phyloP scores from a whole-genome alignment of 2,888 invertebrate species.

The Stomorhina lunata region DNA sequence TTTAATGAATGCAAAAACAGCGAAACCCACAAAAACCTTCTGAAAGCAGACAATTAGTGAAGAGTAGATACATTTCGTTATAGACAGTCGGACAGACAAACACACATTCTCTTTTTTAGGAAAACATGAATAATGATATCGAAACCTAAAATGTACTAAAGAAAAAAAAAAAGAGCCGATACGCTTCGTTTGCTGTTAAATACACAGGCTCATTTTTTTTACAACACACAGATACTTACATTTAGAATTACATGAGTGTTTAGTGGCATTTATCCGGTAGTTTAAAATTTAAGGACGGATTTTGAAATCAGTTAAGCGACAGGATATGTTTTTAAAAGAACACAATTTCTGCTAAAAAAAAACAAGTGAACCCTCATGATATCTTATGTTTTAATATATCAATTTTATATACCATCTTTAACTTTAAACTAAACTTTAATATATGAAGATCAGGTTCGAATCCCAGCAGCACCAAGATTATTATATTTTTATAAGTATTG shows the following conservation, averaged over 20 bases:
- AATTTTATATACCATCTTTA: too few relatives aligned
- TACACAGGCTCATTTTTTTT: not conserved
- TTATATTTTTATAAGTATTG: too few relatives aligned
- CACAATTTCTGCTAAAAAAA: too few relatives aligned
- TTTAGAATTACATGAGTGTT: not conserved
- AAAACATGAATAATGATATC: slow-evolving; percentile 28
- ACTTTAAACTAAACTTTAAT: too few relatives aligned
- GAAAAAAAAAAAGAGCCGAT: slow-evolving; percentile 10
- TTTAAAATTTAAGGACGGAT: too few relatives aligned
- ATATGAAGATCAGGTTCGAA: too few relatives aligned
- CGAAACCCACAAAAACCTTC: slow-evolving; percentile 18
- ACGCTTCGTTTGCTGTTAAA: slow-evolving; percentile 39
- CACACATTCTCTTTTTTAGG: not conserved
- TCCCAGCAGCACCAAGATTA: too few relatives aligned
- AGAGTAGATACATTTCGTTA: slow-evolving; percentile 7
- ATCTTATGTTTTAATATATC: too few relatives aligned
- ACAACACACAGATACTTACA: not conserved
- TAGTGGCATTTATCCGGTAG: too few relatives aligned
- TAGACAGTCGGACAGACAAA: not conserved
- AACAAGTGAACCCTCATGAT: too few relatives aligned
- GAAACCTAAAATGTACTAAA: not conserved
- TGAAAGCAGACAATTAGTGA: slow-evolving; percentile 39
- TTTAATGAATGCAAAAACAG: slow-evolving; percentile 14
- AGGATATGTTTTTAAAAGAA: too few relatives aligned
- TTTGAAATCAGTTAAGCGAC: too few relatives aligned